phyloP scores from a whole-genome alignment of 2,888 invertebrate genomes.

The Agrotis ipsilon region DNA sequence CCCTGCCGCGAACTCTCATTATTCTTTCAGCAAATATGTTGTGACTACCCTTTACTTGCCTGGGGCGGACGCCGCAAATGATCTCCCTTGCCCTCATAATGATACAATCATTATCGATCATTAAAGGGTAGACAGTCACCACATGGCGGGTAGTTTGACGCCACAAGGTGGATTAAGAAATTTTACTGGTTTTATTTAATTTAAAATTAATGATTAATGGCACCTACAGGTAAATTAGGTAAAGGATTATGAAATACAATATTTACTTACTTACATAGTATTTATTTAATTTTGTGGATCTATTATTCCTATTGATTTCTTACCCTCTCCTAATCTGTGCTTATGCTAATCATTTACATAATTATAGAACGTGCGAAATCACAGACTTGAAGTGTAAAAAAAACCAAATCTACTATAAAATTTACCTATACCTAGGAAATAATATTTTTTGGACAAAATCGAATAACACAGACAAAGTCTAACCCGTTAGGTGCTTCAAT shows the following conservation, averaged over 20 bases:
- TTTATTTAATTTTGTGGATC: slow-evolving; percentile 13
- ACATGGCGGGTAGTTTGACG: slow-evolving; percentile 68
- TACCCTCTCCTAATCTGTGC: not conserved
- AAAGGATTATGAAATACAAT: not conserved
- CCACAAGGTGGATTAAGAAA: slow-evolving; percentile 64
- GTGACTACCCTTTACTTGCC: slow-evolving; percentile 86
- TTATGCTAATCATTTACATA: not conserved
- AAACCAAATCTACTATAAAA: too few species aligned
- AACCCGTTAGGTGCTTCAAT: slow-evolving; percentile 59
- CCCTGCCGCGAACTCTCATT: slow-evolving; percentile 85
- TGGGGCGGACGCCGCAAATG: slow-evolving; percentile 77
- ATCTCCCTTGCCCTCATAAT: slow-evolving; percentile 77
- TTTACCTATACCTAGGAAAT: too few species aligned
- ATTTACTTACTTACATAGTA: not conserved
- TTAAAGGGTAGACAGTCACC: slow-evolving; percentile 76
- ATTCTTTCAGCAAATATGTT: slow-evolving; percentile 90
- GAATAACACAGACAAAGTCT: not conserved
- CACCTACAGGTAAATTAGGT: not conserved
- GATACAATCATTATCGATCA: slow-evolving; percentile 83
- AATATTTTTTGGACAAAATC: not conserved
- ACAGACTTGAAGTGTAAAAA: too few species aligned
- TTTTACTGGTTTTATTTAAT: slow-evolving; percentile 59
- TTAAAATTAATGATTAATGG: slow-evolving; percentile 40
- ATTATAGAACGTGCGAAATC: not conserved
- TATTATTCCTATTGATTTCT: too few species aligned